These are phyloP conservation scores for Odontomyia ornata DNA, from an alignment of 2,888 invertebrate species.

Conservation along the genomic window DNA sequence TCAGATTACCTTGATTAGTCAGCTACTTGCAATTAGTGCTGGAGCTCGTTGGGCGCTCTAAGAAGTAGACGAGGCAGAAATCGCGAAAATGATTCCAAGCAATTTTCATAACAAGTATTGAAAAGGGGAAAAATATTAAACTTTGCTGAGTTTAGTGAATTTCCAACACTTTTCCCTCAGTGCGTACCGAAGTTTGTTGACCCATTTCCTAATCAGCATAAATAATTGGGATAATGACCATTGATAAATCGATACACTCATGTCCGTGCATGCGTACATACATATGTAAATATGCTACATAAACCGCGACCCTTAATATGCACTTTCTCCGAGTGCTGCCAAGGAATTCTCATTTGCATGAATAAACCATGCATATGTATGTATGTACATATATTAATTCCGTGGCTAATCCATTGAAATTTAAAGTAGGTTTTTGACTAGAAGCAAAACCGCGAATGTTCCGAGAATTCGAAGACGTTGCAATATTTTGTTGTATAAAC, in stretches of 20 bases:
- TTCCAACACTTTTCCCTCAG: too few species aligned
- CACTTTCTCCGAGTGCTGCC: neutral
- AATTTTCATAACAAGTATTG: too few species aligned
- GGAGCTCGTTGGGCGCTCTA: neutral
- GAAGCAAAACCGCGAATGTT: neutral
- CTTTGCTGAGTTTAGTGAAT: neutral
- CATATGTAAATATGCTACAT: neutral
- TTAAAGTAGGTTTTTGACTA: conserved; percentile 17
- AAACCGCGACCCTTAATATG: neutral
- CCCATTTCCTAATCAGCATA: conserved; percentile 3
- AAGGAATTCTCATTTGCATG: neutral
- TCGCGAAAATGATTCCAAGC: too few species aligned
- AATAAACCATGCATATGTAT: neutral
- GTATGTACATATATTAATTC: neutral
- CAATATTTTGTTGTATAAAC: neutral
- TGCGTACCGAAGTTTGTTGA: too few species aligned
- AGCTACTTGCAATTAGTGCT: too few species aligned
- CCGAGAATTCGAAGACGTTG: conserved; percentile 1
- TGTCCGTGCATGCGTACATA: neutral
- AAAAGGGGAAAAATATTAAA: neutral
- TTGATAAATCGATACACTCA: neutral
- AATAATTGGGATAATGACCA: neutral
- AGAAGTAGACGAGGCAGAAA: neutral
- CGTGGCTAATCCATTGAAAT: neutral
- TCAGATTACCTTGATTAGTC: conserved; percentile 26